A percentile compares a stretch with the other conserved stretches of the same genome.
These are phyloP conservation scores for Acronicta psi DNA, from an alignment of 2,888 invertebrate genomes.

Conservation along the genomic window DNA sequence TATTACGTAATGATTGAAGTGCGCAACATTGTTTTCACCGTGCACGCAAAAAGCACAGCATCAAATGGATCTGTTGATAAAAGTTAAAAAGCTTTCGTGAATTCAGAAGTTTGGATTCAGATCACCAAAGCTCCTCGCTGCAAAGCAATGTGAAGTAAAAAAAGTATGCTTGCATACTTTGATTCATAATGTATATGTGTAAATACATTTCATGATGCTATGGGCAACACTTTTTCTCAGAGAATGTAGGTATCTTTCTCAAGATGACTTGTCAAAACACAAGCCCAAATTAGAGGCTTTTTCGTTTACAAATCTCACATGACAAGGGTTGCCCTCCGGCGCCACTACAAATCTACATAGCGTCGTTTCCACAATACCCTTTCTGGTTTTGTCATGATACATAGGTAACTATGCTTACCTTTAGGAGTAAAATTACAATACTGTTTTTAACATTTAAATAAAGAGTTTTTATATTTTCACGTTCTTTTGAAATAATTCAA, in stretches of 20 bases:
- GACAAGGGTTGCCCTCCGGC: conserved; percentile 80
- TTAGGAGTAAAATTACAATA: conserved; percentile 13
- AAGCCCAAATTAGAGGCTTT: conserved; percentile 81
- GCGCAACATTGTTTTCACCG: neutral
- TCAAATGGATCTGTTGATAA: too few species aligned
- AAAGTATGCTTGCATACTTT: too few species aligned
- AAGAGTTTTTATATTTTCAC: too few species aligned
- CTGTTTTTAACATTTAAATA: conserved; percentile 4
- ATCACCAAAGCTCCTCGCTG: too few species aligned
- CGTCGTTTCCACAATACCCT: conserved; percentile 55
- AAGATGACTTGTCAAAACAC: conserved; percentile 79
- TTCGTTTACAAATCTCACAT: conserved; percentile 81
- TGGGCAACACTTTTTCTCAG: conserved; percentile 51
- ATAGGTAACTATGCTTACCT: conserved; percentile 42
- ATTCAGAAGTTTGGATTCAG: too few species aligned
- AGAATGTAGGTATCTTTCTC: conserved; percentile 63
- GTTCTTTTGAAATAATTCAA: too few species aligned
- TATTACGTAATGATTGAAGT: neutral
- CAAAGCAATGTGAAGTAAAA: too few species aligned
- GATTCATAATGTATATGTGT: too few species aligned
- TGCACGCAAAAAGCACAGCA: too few species aligned
- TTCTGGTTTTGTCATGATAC: conserved; percentile 63
- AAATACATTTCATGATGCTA: conserved; percentile 24
- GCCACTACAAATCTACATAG: conserved; percentile 68
- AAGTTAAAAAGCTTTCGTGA: too few species aligned